Percentiles rank a stretch among this genome's conserved stretches.
Evolutionary conservation across 2,797 vertebrate species (phyloP).

Genomic region (Lagocephalus sceleratus): DNA sequence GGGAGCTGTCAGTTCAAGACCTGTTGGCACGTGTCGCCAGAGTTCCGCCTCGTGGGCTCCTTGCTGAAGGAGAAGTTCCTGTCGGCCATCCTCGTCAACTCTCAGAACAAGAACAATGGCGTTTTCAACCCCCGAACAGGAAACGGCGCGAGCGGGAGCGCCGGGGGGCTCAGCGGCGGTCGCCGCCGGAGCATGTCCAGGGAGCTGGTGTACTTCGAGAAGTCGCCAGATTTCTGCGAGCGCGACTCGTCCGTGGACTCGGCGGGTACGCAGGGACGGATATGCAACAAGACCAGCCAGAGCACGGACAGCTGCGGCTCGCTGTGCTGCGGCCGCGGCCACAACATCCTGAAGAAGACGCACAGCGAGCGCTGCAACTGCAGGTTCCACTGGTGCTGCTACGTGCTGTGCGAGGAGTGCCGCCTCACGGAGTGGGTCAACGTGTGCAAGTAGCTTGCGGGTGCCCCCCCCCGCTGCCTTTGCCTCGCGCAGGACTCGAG

Average conservation of each 20-base stretch:
- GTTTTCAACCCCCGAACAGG: slow-evolving; percentile 83
- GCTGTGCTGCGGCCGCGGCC: slow-evolving; percentile 89
- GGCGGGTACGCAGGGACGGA: slow-evolving; percentile 81
- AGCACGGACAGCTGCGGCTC: slow-evolving; percentile 85
- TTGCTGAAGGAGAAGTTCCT: slow-evolving; percentile 83
- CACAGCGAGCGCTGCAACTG: slow-evolving; percentile 87
- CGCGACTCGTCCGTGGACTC: slow-evolving; percentile 80
- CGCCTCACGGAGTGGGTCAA: slow-evolving; percentile 88
- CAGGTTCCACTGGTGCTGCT: slow-evolving; percentile 94
- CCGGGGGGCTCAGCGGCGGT: slow-evolving; percentile 46
- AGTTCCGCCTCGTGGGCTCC: slow-evolving; percentile 85
- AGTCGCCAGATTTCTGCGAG: slow-evolving; percentile 92
- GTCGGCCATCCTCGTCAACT: slow-evolving; percentile 86
- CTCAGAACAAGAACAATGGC: slow-evolving; percentile 91
- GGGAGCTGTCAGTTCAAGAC: slow-evolving; percentile 95
- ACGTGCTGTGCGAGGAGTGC: slow-evolving; percentile 92
- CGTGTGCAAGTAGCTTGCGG: slow-evolving; percentile 79
- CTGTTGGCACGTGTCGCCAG: slow-evolving; percentile 90
- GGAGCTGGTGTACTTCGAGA: slow-evolving; percentile 91
- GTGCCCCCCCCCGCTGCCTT: slow-evolving; percentile 23
- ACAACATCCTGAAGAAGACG: slow-evolving; percentile 88
- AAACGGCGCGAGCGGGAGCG: slow-evolving; percentile 34
- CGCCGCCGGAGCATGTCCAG: slow-evolving; percentile 79
- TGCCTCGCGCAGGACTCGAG: slow-evolving; percentile 48
- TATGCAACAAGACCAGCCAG: slow-evolving; percentile 81